Percentiles rank a stretch among this genome's conserved stretches.
These are phyloP conservation scores for Oxyteleia sp. DNA, from an alignment of 2,888 invertebrate genomes.

Conservation along the genomic window DNA sequence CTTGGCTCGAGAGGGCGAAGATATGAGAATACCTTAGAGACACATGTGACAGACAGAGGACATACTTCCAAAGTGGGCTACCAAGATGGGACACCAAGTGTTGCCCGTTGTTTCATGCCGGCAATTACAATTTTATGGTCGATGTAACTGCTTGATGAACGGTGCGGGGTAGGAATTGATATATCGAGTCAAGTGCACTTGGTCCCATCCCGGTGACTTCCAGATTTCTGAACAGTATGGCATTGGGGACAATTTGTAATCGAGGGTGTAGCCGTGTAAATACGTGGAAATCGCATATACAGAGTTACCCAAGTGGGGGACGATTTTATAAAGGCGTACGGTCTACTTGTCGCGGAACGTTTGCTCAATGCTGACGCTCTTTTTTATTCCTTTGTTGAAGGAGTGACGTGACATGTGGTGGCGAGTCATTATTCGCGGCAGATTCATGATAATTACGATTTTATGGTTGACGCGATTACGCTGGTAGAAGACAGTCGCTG, in stretches of 20 bases:
- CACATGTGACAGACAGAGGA: conserved; percentile 44
- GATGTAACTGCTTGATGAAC: background rate
- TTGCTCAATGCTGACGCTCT: background rate
- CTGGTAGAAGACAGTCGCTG: conserved; percentile 13
- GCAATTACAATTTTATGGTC: conserved; percentile 30
- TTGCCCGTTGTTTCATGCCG: conserved; percentile 15
- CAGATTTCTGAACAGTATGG: conserved; percentile 21
- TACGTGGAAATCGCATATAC: too few species aligned
- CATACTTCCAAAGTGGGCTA: background rate
- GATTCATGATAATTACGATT: conserved; percentile 49
- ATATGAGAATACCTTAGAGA: conserved; percentile 25
- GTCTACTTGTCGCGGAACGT: too few species aligned
- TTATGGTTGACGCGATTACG: conserved; percentile 58
- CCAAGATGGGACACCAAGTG: background rate
- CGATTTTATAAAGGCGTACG: too few species aligned
- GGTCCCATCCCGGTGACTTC: background rate
- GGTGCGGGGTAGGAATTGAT: background rate
- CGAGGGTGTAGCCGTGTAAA: too few species aligned
- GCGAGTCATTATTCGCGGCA: conserved; percentile 39
- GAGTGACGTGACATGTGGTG: conserved; percentile 31
- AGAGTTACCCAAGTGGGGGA: too few species aligned
- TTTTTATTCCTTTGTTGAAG: conserved; percentile 46
- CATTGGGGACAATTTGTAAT: too few species aligned
- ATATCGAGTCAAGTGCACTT: conserved; percentile 30
- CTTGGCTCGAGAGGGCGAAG: conserved; percentile 20